phyloP scores from a whole-genome alignment of 2,113 vertebrate species.

The Glaucomys volans region DNA sequence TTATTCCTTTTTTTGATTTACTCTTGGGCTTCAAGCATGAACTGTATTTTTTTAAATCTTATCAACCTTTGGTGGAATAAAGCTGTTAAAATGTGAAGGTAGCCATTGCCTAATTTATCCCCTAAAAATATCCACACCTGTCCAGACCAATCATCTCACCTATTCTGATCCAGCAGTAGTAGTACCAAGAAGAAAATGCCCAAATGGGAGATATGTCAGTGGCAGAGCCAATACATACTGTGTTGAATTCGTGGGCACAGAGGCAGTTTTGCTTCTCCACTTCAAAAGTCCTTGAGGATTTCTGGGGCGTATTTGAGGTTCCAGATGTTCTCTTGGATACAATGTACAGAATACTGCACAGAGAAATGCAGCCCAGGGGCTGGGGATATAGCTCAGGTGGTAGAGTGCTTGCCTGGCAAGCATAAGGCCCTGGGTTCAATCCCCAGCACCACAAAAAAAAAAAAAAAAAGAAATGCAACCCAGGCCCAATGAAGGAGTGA shows the following conservation, averaged over 20 bases:
- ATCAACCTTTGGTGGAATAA: background rate
- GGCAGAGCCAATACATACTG: background rate
- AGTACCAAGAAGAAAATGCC: background rate
- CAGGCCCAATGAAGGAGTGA: background rate
- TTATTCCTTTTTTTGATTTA: background rate
- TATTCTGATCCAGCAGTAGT: background rate
- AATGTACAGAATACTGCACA: background rate
- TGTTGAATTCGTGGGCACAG: background rate
- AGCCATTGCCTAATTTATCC: background rate
- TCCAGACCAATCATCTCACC: background rate
- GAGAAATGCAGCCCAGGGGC: fast-evolving
- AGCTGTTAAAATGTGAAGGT: background rate
- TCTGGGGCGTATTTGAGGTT: background rate
- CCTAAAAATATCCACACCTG: background rate
- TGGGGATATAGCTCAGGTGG: too few species aligned
- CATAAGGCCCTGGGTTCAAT: too few species aligned
- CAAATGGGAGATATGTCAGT: background rate
- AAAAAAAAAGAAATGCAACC: fast-evolving
- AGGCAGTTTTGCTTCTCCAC: background rate
- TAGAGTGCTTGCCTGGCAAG: too few species aligned
- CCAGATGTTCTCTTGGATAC: background rate
- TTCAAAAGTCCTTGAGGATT: background rate
- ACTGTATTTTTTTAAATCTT: background rate
- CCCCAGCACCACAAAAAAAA: too few species aligned
- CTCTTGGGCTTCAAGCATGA: background rate